phyloP scores from a whole-genome alignment of 2,797 vertebrate genomes.

The Darevskia mixta region DNA sequence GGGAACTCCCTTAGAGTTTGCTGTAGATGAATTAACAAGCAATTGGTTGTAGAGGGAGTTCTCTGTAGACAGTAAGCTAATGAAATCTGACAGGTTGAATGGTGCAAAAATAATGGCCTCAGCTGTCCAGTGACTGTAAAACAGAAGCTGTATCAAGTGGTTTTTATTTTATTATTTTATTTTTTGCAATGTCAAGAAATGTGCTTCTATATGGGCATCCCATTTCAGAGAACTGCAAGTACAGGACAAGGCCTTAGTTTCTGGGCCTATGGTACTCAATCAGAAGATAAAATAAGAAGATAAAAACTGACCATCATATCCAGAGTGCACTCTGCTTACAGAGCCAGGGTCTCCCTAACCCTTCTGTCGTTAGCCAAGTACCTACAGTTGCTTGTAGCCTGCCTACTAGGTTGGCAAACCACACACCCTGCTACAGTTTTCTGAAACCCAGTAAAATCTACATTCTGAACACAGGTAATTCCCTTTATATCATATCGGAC shows the following conservation, averaged over 20 bases:
- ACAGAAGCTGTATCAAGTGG: slow-evolving; percentile 67
- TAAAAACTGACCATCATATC: background rate
- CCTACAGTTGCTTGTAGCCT: background rate
- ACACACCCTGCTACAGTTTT: background rate
- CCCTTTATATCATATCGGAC: background rate
- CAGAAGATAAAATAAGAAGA: background rate
- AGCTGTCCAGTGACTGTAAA: slow-evolving; percentile 74
- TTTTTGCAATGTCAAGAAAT: background rate
- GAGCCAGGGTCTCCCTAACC: background rate
- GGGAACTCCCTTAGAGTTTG: slow-evolving; percentile 66
- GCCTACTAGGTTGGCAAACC: background rate
- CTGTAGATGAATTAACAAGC: slow-evolving; percentile 71
- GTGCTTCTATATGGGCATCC: background rate
- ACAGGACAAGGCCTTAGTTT: background rate
- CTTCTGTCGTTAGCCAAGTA: background rate
- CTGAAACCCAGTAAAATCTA: background rate
- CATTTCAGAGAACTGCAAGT: background rate
- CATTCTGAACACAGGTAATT: background rate
- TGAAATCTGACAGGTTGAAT: slow-evolving; percentile 76
- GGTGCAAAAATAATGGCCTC: slow-evolving; percentile 76
- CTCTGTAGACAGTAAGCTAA: slow-evolving; percentile 68
- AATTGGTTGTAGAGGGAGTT: slow-evolving; percentile 67
- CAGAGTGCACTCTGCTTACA: background rate
- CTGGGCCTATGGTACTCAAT: background rate
- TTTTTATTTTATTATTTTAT: background rate